A percentile compares a stretch with the other conserved stretches of the same genome.
phyloP scores from a whole-genome alignment of 1,140 invertebrate species.

The Drosophila prosaltans region DNA sequence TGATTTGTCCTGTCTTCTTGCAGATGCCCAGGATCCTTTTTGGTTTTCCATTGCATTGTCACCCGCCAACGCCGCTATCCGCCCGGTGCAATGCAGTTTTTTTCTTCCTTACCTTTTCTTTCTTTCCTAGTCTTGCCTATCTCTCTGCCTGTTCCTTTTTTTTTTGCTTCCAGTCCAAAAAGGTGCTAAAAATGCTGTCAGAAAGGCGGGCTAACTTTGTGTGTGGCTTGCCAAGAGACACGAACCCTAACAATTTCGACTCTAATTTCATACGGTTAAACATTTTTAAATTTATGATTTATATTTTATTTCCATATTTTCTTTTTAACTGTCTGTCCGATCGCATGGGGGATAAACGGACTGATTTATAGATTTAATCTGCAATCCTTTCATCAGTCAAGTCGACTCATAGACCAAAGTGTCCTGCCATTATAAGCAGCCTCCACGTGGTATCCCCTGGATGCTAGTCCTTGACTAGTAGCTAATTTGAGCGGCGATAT shows the following conservation, averaged over 20 bases:
- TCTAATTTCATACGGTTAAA: too few relatives aligned
- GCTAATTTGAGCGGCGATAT: constrained; percentile 2
- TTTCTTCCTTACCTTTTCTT: background rate
- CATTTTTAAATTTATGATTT: too few relatives aligned
- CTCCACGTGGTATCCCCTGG: constrained; percentile 9
- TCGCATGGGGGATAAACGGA: background rate
- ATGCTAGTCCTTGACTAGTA: background rate
- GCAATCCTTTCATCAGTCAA: background rate
- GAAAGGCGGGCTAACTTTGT: constrained; percentile 8
- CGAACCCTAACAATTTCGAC: background rate
- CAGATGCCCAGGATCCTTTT: constrained; percentile 6
- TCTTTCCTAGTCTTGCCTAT: background rate
- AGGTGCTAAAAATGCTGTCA: constrained; percentile 9
- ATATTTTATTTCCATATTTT: too few relatives aligned
- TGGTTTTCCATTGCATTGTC: constrained; percentile 13
- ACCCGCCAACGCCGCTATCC: background rate
- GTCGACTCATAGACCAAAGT: constrained; percentile 7
- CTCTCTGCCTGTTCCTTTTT: background rate
- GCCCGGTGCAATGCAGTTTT: constrained; percentile 1
- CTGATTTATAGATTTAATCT: background rate
- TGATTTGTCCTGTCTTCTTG: constrained; percentile 5
- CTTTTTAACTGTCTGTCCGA: background rate
- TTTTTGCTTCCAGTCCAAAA: background rate
- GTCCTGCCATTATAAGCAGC: background rate
- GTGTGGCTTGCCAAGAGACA: background rate